Evolutionary conservation across 2,797 vertebrate species (phyloP), one percentile per base, ranked within the genome.

Genomic region (Tauraco hartlaubi): DNA sequence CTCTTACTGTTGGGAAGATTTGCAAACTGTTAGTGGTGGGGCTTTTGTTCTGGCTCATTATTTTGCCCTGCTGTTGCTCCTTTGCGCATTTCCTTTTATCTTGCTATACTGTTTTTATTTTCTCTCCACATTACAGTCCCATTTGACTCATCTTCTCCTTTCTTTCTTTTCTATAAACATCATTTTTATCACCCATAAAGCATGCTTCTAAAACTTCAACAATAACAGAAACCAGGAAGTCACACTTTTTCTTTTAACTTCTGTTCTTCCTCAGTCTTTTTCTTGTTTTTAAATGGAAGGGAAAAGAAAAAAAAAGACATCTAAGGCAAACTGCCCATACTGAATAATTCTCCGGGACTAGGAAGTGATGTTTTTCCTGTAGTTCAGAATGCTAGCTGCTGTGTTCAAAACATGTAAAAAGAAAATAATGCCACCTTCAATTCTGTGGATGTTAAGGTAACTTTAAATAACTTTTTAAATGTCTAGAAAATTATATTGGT

Each of bases 1-100:
- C 29, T 88, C 11, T 88, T 95, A 66, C 92, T 96, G 49, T 67
- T 93, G 77, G 56, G 86, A 89, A 61, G 92, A 76, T 85, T 82
- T 91, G 64, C 63, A 87, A 88, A 82, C 66, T 85, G 49, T 92
- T 88, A 93, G 88, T 92, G 75, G 46, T 80, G 35, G 41, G 48
- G 68, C 79, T 97, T 92, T 91, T 96, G 94, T 97, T 97, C 92
- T 96, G 92, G 84, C 78, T 97, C 94, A 91, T 96, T 96, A 67
- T 96, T 96, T 93, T 89, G 75, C 54, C 84, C 92, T 91, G 89
- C 89, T 94, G 89, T 93, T 96, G 59, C 35, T 87, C 35, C 72
- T 92, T 94, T 87, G 56, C 78, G 93, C 58, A 55, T 96, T 93
- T 93, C 64, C 75, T 96, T 97, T 96, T 92, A 97, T 96, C 75